Base-by-base conservation (phyloP, 1,140 invertebrate genomes). In the Metaphire vulgaris region DNA sequence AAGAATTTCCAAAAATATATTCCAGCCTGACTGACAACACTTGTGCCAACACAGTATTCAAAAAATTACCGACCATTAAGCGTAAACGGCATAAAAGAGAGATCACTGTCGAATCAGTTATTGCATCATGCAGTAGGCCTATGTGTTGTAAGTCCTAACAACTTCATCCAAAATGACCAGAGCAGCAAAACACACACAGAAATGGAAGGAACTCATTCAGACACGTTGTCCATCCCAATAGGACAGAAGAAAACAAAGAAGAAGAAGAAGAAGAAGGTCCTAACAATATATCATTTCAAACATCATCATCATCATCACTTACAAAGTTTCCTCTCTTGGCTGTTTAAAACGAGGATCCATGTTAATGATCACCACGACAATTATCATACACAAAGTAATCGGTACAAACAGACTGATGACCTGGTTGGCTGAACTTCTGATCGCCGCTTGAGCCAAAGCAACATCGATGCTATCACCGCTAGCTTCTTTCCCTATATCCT, bases 351-450 rank as follows among this genome's bases (percentile, higher is more conserved):
- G 21, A 56, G 41, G 21, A 6, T 12, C 6, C 6, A 21, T 56
- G 21, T 56, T 56, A 80, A 98, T 97, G 1, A 96, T 98, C 12
- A 93, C 92, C 15, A 99, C 95, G 32, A 99, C 97, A 64, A 99
- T 92, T 64, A 97, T 85, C 96, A 99, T 98, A 87, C 97, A 99
- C 28, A 99, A 85, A 0, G 96, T 96, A 33, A 99, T 96, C 34
- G 97, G 97, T 75, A 96, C 92, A 89, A 99, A 99, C 34, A 99
- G 87, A 88, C 97, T 97, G 80, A 99, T 98, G 72, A 99, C 96
- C 90, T 99, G 96, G 79, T 93, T 93, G 0, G 97, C 97, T 69
- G 96, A 96, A 89, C 99, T 98, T 87, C 97, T 96, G 0, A 99
- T 56, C 21, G 41, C 41, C 21, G 6, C 21, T 21, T 12, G 41